Evolutionary conservation across 1,140 invertebrate genomes (phyloP).

Genomic region (Leptestheria dahalacensis): DNA sequence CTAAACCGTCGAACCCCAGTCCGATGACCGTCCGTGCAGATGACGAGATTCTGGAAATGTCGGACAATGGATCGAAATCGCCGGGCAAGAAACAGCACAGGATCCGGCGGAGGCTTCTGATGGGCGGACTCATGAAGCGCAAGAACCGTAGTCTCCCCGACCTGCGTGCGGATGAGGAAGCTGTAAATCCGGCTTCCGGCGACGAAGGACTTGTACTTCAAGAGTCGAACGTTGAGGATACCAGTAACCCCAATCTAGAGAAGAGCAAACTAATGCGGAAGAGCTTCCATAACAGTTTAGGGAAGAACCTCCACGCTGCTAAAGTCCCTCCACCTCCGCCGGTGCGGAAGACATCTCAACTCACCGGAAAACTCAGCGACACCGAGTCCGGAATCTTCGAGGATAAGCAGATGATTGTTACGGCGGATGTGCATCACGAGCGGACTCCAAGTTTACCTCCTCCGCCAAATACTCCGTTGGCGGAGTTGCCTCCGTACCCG

Average conservation of each 20-base stretch:
- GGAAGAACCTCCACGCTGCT: conserved; percentile 57
- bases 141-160: conserved; percentile 86
- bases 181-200: conserved; percentile 21
- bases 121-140: conserved; percentile 71
- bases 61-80: conserved; percentile 16
- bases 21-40: not conserved
- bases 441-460: conserved; percentile 19
- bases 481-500: conserved; percentile 48
- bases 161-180: conserved; percentile 54
- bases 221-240: conserved; percentile 46
- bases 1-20: conserved; percentile 13
- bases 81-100: conserved; percentile 77
- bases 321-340: conserved; percentile 76
- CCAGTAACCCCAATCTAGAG: conserved; percentile 66
- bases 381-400: not conserved
- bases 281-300: conserved; percentile 68
- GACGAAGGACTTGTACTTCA: conserved; percentile 23
- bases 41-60: conserved; percentile 29
- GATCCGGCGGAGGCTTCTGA: conserved; percentile 67
- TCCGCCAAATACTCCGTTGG: conserved; percentile 11
- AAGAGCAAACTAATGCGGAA: conserved; percentile 75
- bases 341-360: conserved; percentile 66
- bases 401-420: conserved; percentile 19
- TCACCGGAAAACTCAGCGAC: conserved; percentile 34
- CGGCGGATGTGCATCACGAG: conserved; percentile 23